Evolutionary conservation across 2,113 vertebrate species (phyloP).

Genomic region (Larimichthys crocea): DNA sequence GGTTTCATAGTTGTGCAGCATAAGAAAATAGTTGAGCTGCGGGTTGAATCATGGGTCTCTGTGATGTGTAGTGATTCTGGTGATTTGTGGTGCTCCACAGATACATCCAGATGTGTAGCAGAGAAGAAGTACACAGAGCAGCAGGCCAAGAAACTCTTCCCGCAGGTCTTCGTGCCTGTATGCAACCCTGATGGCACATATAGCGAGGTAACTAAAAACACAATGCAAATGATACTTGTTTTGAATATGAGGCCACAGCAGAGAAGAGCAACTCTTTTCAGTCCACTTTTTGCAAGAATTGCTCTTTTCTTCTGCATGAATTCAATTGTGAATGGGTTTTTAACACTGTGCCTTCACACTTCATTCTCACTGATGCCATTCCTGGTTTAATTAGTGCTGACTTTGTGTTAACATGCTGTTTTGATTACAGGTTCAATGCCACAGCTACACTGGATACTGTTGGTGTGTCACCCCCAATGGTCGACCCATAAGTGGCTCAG

Average conservation of each 20-base stretch:
- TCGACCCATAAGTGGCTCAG: conserved; percentile 94
- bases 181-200: conserved; percentile 97
- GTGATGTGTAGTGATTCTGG: conserved; percentile 55
- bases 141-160: conserved; percentile 95
- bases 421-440: conserved; percentile 92
- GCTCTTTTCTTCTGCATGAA: conserved; percentile 7
- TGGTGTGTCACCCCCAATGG: conserved; percentile 97
- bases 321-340: background rate
- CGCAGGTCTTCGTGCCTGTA: conserved; percentile 96
- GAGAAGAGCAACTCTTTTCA: background rate
- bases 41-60: conserved; percentile 46
- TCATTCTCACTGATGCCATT: background rate
- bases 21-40: conserved; percentile 57
- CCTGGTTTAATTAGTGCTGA: background rate
- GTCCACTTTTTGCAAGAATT: background rate
- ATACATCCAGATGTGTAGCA: conserved; percentile 96
- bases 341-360: background rate
- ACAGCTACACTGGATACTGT: conserved; percentile 98
- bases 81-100: conserved; percentile 82
- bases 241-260: background rate
- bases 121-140: conserved; percentile 98
- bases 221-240: conserved; percentile 11
- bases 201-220: conserved; percentile 88
- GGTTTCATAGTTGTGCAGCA: conserved; percentile 52
- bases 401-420: conserved; percentile 22